phyloP scores from a whole-genome alignment of 1,140 invertebrate genomes.

The Aphelinus atriplicis region DNA sequence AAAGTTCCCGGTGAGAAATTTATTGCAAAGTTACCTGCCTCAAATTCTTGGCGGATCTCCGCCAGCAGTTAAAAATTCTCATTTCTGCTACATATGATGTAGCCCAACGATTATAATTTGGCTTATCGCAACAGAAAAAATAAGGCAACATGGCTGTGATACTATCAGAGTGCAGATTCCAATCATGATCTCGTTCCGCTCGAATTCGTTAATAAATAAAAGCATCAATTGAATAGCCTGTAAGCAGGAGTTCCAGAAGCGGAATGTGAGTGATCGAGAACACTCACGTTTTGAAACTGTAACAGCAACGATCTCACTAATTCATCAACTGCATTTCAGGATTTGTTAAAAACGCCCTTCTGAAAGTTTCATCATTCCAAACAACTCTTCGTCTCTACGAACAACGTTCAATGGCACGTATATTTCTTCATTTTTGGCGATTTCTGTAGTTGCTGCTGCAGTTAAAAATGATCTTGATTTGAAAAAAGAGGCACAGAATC shows the following conservation, averaged over 20 bases:
- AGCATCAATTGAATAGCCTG: background rate
- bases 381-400: background rate
- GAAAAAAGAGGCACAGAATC: background rate
- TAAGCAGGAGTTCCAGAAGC: background rate
- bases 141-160: background rate
- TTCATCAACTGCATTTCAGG: too few species aligned
- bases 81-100: background rate
- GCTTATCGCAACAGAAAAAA: conserved; percentile 6
- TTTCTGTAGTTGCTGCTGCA: background rate
- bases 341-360: too few species aligned
- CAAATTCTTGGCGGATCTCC: background rate
- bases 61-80: background rate
- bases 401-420: background rate
- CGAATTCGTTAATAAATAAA: background rate
- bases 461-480: background rate
- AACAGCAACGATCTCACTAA: too few species aligned
- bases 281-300: background rate
- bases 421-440: background rate
- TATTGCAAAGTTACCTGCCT: background rate
- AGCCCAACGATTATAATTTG: background rate
- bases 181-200: conserved; percentile 1
- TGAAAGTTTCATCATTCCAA: background rate
- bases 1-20: background rate
- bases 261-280: background rate
- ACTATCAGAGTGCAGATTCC: background rate